A percentile compares a stretch with the other conserved stretches of the same genome.
Evolutionary conservation across 1,140 invertebrate species (phyloP).

Genomic region (Drosophila prosaltans): DNA sequence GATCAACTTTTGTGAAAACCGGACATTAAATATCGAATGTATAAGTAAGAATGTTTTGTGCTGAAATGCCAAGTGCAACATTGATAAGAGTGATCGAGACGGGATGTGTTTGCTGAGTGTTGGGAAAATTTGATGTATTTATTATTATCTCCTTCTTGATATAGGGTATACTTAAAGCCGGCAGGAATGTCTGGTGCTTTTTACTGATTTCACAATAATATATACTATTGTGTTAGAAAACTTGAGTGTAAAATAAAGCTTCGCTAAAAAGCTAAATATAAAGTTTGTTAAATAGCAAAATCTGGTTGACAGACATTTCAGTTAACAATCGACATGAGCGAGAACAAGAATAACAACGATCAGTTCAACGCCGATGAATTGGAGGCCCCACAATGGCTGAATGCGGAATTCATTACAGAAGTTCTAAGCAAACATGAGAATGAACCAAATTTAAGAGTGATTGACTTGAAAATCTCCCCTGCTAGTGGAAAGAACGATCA

Average conservation of each 20-base stretch:
- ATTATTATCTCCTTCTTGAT: background rate
- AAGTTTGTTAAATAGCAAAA: background rate
- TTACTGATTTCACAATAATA: constrained; percentile 22
- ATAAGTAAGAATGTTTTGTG: no score
- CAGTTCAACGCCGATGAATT: constrained; percentile 14
- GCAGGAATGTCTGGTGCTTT: constrained; percentile 34
- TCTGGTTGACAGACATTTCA: no score
- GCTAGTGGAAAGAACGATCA: constrained; percentile 72
- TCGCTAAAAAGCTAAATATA: background rate
- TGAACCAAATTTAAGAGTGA: constrained; percentile 31
- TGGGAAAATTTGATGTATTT: no score
- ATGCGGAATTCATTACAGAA: constrained; percentile 45
- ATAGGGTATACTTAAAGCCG: constrained; percentile 28
- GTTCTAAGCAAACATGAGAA: constrained; percentile 44
- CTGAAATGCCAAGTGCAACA: no score
- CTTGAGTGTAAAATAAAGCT: background rate
- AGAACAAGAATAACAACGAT: constrained; percentile 42
- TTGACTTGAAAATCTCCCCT: constrained; percentile 47
- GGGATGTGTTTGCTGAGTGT: no score
- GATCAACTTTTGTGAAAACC: no score
- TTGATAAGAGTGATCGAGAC: no score
- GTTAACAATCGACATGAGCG: constrained; percentile 37
- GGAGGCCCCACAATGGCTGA: constrained; percentile 59
- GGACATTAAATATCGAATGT: no score
- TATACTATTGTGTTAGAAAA: constrained; percentile 9